Conservation (phyloP, 92 coral and sea anemone genomes). For the Zoanthus gigantus region DNA sequence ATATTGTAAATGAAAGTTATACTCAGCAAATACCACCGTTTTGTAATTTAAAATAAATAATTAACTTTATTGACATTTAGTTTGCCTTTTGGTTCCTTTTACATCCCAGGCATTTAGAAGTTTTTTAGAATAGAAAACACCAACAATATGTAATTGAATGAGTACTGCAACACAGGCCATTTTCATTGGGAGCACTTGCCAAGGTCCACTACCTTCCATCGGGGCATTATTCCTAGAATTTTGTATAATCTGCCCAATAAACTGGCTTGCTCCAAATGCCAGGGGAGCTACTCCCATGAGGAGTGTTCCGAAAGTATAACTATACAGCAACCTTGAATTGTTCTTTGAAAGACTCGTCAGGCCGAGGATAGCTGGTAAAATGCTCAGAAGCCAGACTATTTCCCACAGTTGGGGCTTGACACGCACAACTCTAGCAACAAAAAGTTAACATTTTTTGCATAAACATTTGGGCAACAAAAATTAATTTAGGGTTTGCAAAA, state of each 20-base stretch:
- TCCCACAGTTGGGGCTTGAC: constrained; percentile 77
- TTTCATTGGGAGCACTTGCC: constrained; percentile 81
- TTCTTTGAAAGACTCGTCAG: constrained; percentile 85
- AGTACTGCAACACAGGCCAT: constrained; percentile 83
- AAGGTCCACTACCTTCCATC: constrained; percentile 43
- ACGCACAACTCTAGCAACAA: constrained; percentile 49
- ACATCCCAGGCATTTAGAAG: constrained; percentile 86
- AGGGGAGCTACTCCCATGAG: constrained; percentile 84
- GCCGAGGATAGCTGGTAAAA: constrained; percentile 81
- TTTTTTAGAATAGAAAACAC: constrained; percentile 84
- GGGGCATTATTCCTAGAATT: constrained; percentile 71
- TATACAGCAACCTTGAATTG: constrained; percentile 67
- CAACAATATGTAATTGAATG: constrained; percentile 88
- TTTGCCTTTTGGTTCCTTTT: constrained; percentile 85
- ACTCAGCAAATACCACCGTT: too few relatives aligned
- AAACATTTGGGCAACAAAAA: too few relatives aligned
- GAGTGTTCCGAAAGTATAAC: constrained; percentile 81
- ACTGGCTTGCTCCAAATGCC: constrained; percentile 77
- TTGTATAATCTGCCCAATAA: constrained; percentile 55
- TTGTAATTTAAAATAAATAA: too few relatives aligned
- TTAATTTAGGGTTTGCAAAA: too few relatives aligned
- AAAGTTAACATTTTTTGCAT: background rate
- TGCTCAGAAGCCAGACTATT: constrained; percentile 82
- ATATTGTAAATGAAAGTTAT: too few relatives aligned
- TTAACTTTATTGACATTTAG: constrained; percentile 29